These are phyloP conservation scores for Sphaerodactylus townsendi DNA, from an alignment of 2,113 vertebrate species.

Conservation along the genomic window DNA sequence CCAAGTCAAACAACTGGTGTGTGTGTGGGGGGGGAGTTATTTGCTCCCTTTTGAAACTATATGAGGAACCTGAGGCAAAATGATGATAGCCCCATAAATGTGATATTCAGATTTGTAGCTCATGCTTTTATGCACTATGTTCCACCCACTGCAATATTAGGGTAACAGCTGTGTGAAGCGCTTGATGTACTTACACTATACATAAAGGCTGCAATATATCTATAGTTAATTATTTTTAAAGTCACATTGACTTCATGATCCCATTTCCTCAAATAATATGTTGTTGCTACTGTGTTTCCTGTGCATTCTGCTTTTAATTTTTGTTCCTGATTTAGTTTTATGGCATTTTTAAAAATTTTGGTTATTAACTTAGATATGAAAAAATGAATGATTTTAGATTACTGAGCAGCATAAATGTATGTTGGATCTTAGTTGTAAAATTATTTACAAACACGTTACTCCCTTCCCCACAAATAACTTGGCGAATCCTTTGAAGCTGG, in stretches of 20 bases:
- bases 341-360: conserved; percentile 2
- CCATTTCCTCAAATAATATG: conserved; percentile 52
- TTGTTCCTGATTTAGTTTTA: conserved; percentile 39
- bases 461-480: conserved; percentile 29
- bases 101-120: not conserved
- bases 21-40: too few species aligned
- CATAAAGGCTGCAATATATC: not conserved
- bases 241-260: conserved; percentile 15
- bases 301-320: conserved; percentile 51
- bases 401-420: conserved; percentile 34
- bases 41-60: too few species aligned
- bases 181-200: not conserved
- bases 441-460: not conserved
- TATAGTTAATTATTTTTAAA: not conserved
- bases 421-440: not conserved
- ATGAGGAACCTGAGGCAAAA: not conserved
- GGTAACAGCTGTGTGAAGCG: not conserved
- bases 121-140: not conserved
- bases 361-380: conserved; percentile 55
- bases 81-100: not conserved
- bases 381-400: conserved; percentile 35
- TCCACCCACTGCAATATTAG: not conserved
- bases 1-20: too few species aligned
- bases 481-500: conserved; percentile 51
- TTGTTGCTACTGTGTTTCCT: conserved; percentile 55